Conservation (phyloP, 2,113 vertebrate genomes). For the Hystrix cristata region DNA sequence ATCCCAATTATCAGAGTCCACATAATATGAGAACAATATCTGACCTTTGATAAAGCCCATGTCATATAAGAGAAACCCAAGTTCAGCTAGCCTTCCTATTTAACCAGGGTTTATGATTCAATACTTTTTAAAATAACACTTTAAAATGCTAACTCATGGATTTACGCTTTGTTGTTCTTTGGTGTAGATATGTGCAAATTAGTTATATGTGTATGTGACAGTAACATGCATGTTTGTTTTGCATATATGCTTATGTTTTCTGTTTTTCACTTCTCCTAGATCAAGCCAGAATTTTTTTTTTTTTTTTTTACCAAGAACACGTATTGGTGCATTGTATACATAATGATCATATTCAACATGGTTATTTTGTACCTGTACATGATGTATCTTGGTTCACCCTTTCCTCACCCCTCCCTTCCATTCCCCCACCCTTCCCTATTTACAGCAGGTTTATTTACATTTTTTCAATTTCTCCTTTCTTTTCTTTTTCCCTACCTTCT, state of each 20-base stretch:
- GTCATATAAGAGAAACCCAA: not conserved
- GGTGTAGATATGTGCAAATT: not conserved
- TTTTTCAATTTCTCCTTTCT: no score
- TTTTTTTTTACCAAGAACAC: no score
- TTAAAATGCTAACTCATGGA: not conserved
- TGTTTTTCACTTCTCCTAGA: not conserved
- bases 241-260: not conserved
- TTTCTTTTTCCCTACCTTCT: no score
- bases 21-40: conserved; percentile 7
- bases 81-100: not conserved
- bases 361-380: no score
- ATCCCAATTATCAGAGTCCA: conserved; percentile 17
- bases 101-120: not conserved
- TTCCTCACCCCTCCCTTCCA: no score
- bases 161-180: not conserved
- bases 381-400: no score
- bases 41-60: not conserved
- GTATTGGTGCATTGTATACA: no score
- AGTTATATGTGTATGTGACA: not conserved
- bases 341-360: no score
- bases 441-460: no score
- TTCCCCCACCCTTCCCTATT: no score
- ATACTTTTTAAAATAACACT: not conserved
- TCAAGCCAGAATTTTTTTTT: not conserved
- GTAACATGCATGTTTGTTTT: not conserved